Base-by-base conservation (phyloP, 2,113 vertebrate species). In the Cromileptes altivelis region DNA sequence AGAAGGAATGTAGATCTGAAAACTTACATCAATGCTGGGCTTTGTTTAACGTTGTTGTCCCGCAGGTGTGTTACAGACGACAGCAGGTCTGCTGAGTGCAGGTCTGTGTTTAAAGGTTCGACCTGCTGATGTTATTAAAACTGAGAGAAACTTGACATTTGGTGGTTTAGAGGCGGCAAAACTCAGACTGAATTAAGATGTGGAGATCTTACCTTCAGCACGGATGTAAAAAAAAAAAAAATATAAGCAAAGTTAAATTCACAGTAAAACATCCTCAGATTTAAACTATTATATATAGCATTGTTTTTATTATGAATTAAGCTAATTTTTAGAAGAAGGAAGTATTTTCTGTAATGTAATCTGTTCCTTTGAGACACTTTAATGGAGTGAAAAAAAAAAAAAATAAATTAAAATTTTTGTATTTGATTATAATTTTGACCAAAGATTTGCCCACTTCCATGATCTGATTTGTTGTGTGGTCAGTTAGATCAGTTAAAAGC, bases 1-100 rank as follows among this genome's bases (percentile, higher is more conserved):
- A 1, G 27, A 37, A 85, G 75, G 85, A 90, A 91, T 72, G 78
- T 17, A 21, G 62, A 67, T 74, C 37, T 30, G 33, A 80, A 23
- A 45, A 40, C 30, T 4, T 8, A 18, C 62, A 45, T 73, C 65
- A 60, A 27, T 60, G 40, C 69, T 9, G 68, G 58, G 75, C 62
- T 70, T 47, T 61, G 70, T 82, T 63, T 55, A 30, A 61, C 6
- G 12, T 15, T 3, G 37, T 33, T 57, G 23, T 67, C 19, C 45
- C 55, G 83, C 83, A 81, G 86, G 78, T 85, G 75, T n/a, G 68
- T 77, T 37, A 6, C 0, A 47, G 55, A 64, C 6, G 25, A 42
- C 52, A 9, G 30, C 60, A 27, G 70, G 23, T 47, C 52, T 17
- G 53, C 55, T 53, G 69, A 72, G 42, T 70, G 65, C 17, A 57